Evolutionary conservation across 2,113 vertebrate genomes (phyloP).

Genomic region (Oenanthe melanoleuca): DNA sequence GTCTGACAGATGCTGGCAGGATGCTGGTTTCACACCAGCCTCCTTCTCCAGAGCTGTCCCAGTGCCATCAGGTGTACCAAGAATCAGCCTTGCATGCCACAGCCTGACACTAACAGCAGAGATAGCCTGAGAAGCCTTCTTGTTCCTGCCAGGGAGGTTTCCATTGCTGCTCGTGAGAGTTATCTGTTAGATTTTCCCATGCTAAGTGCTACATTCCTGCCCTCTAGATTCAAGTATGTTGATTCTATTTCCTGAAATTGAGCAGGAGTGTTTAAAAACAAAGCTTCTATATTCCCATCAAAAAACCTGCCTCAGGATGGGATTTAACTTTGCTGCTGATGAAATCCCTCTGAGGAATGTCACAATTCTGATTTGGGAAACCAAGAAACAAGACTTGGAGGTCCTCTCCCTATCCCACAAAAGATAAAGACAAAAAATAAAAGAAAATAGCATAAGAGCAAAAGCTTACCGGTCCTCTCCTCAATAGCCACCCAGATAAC

Average conservation of each 20-base stretch:
- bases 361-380: background rate
- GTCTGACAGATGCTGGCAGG: background rate
- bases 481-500: background rate
- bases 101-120: background rate
- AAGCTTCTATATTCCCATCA: background rate
- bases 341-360: background rate
- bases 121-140: background rate
- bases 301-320: background rate
- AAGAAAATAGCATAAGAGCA: background rate
- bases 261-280: background rate
- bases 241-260: background rate
- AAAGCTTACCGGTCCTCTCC: background rate
- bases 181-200: background rate
- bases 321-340: background rate
- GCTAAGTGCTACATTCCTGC: background rate
- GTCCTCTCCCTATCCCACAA: background rate
- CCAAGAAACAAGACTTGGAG: background rate
- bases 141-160: fast-evolving
- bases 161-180: background rate
- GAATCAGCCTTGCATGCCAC: background rate
- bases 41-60: background rate
- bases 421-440: background rate
- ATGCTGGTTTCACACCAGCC: background rate
- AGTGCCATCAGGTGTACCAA: background rate
- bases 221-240: background rate